Percentiles rank a stretch among this genome's conserved stretches.
Conservation (phyloP, 2,113 vertebrate species). For the Gnathonemus echidnorhynchus region DNA sequence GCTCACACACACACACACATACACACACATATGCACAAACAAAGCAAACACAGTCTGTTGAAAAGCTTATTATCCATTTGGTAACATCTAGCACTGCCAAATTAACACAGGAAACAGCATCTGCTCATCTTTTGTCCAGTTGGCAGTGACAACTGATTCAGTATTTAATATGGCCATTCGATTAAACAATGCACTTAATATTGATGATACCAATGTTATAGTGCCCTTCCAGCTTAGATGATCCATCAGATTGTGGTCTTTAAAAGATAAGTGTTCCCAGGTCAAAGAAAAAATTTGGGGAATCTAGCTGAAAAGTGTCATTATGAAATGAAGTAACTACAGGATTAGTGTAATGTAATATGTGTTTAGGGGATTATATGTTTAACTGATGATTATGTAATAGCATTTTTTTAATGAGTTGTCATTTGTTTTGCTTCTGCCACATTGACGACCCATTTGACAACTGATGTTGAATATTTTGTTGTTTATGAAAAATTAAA, state of each 20-base stretch:
- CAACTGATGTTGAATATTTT: background rate
- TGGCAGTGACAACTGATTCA: background rate
- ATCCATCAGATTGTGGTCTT: background rate
- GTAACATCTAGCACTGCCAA: constrained; percentile 3
- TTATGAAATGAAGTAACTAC: background rate
- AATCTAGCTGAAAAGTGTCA: background rate
- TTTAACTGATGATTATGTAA: background rate
- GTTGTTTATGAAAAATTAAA: background rate
- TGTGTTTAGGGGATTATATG: background rate
- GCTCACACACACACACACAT: background rate
- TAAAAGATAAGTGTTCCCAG: background rate
- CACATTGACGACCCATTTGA: background rate
- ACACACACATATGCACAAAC: background rate
- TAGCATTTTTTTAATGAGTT: background rate
- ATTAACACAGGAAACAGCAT: constrained; percentile 7
- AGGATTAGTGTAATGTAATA: background rate
- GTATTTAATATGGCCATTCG: constrained; percentile 1
- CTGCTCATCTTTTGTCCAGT: background rate
- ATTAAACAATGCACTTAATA: background rate
- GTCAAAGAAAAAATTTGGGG: background rate
- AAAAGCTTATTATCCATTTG: background rate
- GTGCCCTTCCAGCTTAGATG: background rate
- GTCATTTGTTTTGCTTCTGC: background rate
- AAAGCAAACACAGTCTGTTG: background rate
- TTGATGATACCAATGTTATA: background rate